Base-by-base conservation (phyloP, 2,113 vertebrate genomes). In the Prolemur simus region DNA sequence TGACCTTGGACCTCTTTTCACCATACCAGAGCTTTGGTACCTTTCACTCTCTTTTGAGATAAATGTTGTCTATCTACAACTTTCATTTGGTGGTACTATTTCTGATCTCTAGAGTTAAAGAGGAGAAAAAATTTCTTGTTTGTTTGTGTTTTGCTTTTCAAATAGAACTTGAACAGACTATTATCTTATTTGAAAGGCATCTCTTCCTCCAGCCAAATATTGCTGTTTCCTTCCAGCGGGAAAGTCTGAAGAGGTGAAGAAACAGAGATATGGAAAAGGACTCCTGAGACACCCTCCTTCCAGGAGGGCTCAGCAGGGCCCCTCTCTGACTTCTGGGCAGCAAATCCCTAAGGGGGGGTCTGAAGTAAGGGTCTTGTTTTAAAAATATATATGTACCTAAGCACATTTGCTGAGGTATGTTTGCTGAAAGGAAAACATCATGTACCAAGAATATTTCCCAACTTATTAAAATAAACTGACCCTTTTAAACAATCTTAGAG, bases 101-200 rank as follows among this genome's bases (percentile, higher is more conserved):
- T 94, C 81, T 84, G 34, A 68, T 49, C 32, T 87, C 63, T 69
- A 77, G 17, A 74, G 11, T 52, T 71, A 78, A 60, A 45, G 32
- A 60, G 47, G 8, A 49, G 45, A 52, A 66, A 86, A 39, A 29
- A 7, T 17, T 63, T 73, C 52, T 66, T n/a, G 8, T 87, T 85
- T 85, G 25, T 56, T 82, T 81, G 73, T 32, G 45, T 86, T 95
- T 94, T 91, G 66, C 60, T 82, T 86, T 87, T 92, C 47, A 32
- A 74, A 39, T 6, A 73, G 82, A 97, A 82, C 18, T 76, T 23
- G 76, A 82, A 45, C 18, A 34, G 39, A 18, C 34, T 37, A n/a
- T 60, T 25, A 6, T 25, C 37, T 32, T 74, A 32, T 32, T 88
- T 52, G 18, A 73, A 93, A 91, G 23, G 1, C 32, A 66, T 66